These are phyloP conservation scores for Maccullochella peelii DNA, from an alignment of 2,113 vertebrate genomes.

Conservation along the genomic window DNA sequence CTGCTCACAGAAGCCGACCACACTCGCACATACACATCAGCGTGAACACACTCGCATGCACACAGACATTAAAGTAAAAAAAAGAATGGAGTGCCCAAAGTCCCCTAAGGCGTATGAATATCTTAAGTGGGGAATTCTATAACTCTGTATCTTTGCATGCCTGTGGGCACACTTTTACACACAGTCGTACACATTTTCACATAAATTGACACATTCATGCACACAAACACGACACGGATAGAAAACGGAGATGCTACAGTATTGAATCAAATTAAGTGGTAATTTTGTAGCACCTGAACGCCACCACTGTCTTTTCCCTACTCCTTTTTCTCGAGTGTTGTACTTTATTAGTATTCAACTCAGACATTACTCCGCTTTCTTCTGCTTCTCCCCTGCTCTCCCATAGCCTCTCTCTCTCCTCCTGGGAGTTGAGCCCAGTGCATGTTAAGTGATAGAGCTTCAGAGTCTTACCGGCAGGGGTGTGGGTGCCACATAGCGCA, in stretches of 20 bases:
- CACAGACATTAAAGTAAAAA: conserved; percentile 51
- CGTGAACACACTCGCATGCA: conserved; percentile 19
- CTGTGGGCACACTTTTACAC: conserved; percentile 49
- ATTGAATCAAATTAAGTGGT: conserved; percentile 80
- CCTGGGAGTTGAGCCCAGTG: conserved; percentile 75
- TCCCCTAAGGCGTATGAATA: conserved; percentile 68
- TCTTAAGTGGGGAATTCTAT: conserved; percentile 63
- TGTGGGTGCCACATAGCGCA: conserved; percentile 58
- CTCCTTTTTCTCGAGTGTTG: conserved; percentile 59
- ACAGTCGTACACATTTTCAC: conserved; percentile 18
- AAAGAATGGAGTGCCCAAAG: conserved; percentile 52
- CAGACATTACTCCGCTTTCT: conserved; percentile 66
- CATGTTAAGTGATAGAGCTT: conserved; percentile 80
- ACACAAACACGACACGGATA: conserved; percentile 12
- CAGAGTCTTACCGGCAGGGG: conserved; percentile 59
- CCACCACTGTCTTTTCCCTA: conserved; percentile 52
- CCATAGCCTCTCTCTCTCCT: conserved; percentile 46
- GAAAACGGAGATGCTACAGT: conserved; percentile 68
- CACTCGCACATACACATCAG: background rate
- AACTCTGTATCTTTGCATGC: conserved; percentile 54
- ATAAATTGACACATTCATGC: conserved; percentile 7
- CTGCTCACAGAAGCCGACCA: conserved; percentile 14
- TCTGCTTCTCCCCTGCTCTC: conserved; percentile 50
- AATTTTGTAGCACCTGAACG: conserved; percentile 67
- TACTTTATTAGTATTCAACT: conserved; percentile 79